A percentile compares a stretch with the other conserved stretches of the same genome.
phyloP scores from a whole-genome alignment of 2,888 invertebrate species.

The Macrophya annulata region DNA sequence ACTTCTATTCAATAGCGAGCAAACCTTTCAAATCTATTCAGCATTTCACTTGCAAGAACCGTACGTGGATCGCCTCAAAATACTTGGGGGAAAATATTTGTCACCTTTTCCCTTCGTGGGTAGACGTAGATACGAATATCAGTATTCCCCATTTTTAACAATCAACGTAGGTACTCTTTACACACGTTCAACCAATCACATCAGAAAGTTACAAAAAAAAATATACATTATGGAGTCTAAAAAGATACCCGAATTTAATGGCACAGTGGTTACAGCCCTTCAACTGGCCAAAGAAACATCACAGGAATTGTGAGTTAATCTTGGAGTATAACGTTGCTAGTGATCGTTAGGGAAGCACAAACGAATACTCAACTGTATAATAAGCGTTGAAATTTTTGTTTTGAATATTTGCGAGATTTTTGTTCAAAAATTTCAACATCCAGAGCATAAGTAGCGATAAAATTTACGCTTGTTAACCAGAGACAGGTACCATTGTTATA shows the following conservation, averaged over 20 bases:
- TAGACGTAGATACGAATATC: background rate
- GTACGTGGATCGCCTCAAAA: background rate
- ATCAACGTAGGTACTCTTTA: background rate
- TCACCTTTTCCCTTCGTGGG: background rate
- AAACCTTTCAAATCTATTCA: slow-evolving; percentile 31
- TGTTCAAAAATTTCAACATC: background rate
- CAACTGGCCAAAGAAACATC: background rate
- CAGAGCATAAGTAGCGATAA: background rate
- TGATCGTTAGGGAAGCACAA: background rate
- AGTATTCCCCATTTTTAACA: background rate
- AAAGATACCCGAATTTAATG: background rate
- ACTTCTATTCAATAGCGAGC: slow-evolving; percentile 31
- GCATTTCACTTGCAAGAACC: slow-evolving; percentile 1
- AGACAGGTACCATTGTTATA: background rate
- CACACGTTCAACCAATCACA: background rate
- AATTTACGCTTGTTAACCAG: background rate
- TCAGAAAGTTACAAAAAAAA: background rate
- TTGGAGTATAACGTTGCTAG: background rate
- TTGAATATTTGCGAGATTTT: background rate
- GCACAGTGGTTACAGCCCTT: background rate
- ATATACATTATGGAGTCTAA: background rate
- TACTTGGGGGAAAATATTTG: background rate
- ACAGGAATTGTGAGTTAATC: background rate
- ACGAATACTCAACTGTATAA: too few species aligned
- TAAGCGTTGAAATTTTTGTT: background rate